A percentile compares a stretch with the other conserved stretches of the same genome.
Evolutionary conservation across 2,888 invertebrate genomes (phyloP).

Genomic region (Ornithoptera priamus): DNA sequence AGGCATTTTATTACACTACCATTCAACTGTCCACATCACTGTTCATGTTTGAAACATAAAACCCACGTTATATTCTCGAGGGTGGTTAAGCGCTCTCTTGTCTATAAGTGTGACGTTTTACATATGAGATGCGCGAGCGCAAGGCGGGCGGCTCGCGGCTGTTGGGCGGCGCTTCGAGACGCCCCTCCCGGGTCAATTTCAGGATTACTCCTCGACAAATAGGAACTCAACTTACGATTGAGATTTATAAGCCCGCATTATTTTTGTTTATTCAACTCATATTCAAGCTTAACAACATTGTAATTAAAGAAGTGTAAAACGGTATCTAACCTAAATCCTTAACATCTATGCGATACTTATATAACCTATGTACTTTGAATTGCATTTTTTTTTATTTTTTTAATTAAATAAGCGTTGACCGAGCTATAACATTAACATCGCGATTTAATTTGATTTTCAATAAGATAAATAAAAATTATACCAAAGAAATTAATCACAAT

Average conservation of each 20-base stretch:
- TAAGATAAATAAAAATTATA: too few relatives aligned
- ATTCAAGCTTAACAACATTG: neutral
- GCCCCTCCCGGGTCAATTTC: slow-evolving; percentile 63
- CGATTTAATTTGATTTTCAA: too few relatives aligned
- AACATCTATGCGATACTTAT: too few relatives aligned
- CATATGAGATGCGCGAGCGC: slow-evolving; percentile 64
- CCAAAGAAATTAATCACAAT: too few relatives aligned
- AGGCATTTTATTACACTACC: slow-evolving; percentile 54
- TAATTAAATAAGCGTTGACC: too few relatives aligned
- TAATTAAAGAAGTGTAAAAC: neutral
- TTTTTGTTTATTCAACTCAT: slow-evolving; percentile 32
- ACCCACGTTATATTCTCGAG: slow-evolving; percentile 27
- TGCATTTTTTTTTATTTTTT: too few relatives aligned
- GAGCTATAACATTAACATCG: too few relatives aligned
- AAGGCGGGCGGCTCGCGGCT: slow-evolving; percentile 55
- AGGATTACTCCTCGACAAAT: slow-evolving; percentile 54
- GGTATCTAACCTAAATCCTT: too few relatives aligned
- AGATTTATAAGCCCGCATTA: slow-evolving; percentile 26
- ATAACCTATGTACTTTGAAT: too few relatives aligned
- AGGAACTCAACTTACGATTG: slow-evolving; percentile 32
- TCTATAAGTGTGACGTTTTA: slow-evolving; percentile 49
- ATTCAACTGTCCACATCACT: slow-evolving; percentile 40
- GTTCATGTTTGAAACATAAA: slow-evolving; percentile 32
- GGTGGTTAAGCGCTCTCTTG: slow-evolving; percentile 39
- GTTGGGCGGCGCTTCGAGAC: slow-evolving; percentile 63